These are phyloP conservation scores for Noctua fimbriata DNA, from an alignment of 2,888 invertebrate genomes.

Conservation along the genomic window DNA sequence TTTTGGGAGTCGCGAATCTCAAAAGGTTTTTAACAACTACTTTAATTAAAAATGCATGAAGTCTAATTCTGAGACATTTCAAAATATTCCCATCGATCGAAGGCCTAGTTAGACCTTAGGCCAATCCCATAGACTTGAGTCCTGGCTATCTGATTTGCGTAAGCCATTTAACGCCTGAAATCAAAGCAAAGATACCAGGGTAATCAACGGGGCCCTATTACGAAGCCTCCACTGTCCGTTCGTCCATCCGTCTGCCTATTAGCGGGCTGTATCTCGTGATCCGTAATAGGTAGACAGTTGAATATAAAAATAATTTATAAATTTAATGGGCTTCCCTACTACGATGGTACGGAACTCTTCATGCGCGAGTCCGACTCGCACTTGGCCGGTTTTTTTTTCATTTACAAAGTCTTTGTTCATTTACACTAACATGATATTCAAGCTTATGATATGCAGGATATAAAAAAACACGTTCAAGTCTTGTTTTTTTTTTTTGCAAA, in stretches of 20 bases:
- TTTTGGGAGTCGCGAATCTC: not conserved
- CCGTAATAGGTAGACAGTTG: too few relatives aligned
- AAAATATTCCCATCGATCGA: not conserved
- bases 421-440: not conserved
- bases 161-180: not conserved
- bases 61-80: not conserved
- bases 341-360: too few relatives aligned
- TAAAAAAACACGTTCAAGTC: not conserved
- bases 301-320: too few relatives aligned
- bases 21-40: not conserved
- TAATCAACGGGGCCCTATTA: too few relatives aligned
- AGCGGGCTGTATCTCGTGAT: too few relatives aligned
- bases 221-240: too few relatives aligned
- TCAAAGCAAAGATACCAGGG: not conserved
- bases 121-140: not conserved
- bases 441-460: not conserved
- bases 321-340: too few relatives aligned
- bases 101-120: not conserved
- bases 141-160: not conserved
- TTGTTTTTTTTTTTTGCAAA: slow-evolving; percentile 6
- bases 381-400: not conserved
- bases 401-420: not conserved
- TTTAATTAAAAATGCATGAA: not conserved
- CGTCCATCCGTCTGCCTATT: too few relatives aligned
- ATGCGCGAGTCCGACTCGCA: too few relatives aligned